phyloP scores from a whole-genome alignment of 2,797 vertebrate species.

The Nyctibius grandis region DNA sequence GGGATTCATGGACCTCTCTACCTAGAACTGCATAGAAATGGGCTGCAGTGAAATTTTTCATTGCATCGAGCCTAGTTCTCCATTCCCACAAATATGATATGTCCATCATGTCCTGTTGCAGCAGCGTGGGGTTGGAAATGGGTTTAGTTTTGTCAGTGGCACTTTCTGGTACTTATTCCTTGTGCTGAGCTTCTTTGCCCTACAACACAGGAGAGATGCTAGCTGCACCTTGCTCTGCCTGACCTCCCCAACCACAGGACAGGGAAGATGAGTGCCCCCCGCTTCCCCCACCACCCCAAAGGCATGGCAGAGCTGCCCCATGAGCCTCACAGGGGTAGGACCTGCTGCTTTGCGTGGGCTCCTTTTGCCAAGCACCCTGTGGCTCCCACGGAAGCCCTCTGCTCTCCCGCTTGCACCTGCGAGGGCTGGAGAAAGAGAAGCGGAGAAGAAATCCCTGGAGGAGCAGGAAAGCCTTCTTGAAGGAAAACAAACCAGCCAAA shows the following conservation, averaged over 20 bases:
- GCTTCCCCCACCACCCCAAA: background rate
- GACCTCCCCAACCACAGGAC: background rate
- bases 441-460: background rate
- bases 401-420: background rate
- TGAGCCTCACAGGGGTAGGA: background rate
- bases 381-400: fast-evolving
- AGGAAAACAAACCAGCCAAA: background rate
- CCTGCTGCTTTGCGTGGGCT: fast-evolving
- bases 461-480: background rate
- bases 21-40: background rate
- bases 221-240: background rate
- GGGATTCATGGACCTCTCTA: background rate
- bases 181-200: background rate
- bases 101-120: background rate
- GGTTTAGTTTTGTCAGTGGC: background rate
- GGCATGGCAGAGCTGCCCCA: background rate
- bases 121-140: background rate
- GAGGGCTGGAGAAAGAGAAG: background rate
- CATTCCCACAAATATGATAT: background rate
- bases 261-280: background rate
- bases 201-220: background rate
- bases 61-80: background rate
- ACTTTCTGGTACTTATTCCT: background rate
- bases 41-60: background rate
- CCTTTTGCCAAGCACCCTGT: background rate